Evolutionary conservation across 2,888 invertebrate genomes (phyloP), one percentile per base, ranked within the genome.

Genomic region (Strigamia maritima): DNA sequence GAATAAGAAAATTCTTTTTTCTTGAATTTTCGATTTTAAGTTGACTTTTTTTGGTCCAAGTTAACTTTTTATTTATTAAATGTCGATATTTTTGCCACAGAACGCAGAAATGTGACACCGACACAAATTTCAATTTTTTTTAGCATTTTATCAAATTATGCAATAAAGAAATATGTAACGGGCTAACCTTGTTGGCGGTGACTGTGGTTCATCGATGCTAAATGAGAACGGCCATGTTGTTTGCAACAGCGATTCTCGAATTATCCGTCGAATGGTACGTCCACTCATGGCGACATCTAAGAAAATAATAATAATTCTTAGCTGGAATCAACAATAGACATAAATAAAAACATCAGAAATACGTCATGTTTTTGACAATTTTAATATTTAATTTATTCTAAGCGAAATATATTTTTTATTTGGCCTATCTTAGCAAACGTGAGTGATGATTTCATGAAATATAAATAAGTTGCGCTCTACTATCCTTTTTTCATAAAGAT

Each of bases 191-290:
- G 28, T 70, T 28, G 70, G 70, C 12, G 70, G 70, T 12, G 31
- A 81, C 81, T 70, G 26, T 4, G 81, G 81, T 54, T 81, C 80
- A 83, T 82, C 82, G 79, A 82, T 81, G 76, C 83, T 83, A 74
- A 83, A 81, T 7, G 83, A 83, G 78, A 83, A 81, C 19, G 83
- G 83, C 83, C 83, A 83, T 8, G 83, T 82, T 38, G 83, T 82
- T 79, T 83, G 83, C 75, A 83, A 79, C 0, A 83, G 81, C 8
- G 82, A 82, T 79, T 83, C 83, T 26, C 83, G 79, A 70, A 83
- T 83, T 49, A 83, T 81, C 60, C 82, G 74, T 12, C 82, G 80
- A 38, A 80, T 79, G 26, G 80, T 80, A 8, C 81, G 76, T 16
- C 81, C 81, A 75, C 79, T 79, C 76, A 79, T 78, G 35, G 22